Percentiles rank a stretch among this genome's conserved stretches.
Evolutionary conservation across 2,888 invertebrate species (phyloP).

Genomic region (Dioctria linearis): DNA sequence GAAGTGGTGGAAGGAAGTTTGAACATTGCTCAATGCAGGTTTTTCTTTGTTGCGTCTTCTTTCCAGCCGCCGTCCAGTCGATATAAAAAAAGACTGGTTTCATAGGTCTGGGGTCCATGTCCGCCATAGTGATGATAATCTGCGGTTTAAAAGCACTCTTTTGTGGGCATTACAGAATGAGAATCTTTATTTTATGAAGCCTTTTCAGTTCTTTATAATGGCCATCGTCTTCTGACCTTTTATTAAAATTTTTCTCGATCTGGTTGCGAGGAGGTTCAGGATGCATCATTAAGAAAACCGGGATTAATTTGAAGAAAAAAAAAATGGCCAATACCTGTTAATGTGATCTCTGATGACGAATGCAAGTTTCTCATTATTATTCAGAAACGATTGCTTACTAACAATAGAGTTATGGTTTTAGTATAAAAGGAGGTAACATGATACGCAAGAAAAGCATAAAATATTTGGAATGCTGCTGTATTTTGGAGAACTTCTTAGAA

Average conservation of each 20-base stretch:
- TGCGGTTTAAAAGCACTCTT: slow-evolving; percentile 9
- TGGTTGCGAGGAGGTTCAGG: background rate
- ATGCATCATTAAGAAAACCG: background rate
- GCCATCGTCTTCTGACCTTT: background rate
- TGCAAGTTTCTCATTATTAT: background rate
- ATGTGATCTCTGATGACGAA: background rate
- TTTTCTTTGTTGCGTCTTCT: background rate
- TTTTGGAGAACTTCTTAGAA: background rate
- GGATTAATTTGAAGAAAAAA: background rate
- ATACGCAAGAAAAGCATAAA: background rate
- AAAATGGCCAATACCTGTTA: background rate
- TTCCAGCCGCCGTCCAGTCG: too few species aligned
- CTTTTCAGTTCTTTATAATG: background rate
- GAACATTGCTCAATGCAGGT: background rate
- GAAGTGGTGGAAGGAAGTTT: background rate
- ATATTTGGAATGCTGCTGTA: background rate
- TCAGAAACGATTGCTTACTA: background rate
- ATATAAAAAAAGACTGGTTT: background rate
- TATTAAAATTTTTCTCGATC: slow-evolving; percentile 1
- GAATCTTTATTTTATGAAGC: slow-evolving; percentile 18
- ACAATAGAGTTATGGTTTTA: background rate
- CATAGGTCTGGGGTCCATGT: background rate
- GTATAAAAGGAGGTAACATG: background rate
- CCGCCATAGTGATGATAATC: background rate
- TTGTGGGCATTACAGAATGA: background rate